Percentiles rank a stretch among this genome's conserved stretches.
Evolutionary conservation across 2,888 invertebrate species (phyloP).

Genomic region (Folsomia manolachei): DNA sequence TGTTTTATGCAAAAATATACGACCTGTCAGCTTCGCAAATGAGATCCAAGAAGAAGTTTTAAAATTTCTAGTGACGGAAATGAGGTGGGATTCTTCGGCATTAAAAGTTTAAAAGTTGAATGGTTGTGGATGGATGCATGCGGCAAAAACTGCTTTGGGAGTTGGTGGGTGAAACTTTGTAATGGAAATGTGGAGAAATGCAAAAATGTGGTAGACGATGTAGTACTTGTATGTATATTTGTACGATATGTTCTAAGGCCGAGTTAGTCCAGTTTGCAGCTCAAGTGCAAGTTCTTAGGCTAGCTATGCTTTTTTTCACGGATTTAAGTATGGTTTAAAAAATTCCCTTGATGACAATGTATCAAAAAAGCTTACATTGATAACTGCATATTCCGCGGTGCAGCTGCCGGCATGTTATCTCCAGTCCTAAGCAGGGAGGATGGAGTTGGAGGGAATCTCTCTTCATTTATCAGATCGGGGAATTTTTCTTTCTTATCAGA

Average conservation of each 20-base stretch:
- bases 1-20: constrained; percentile 7
- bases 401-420: neutral
- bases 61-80: constrained; percentile 5
- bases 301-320: too few species aligned
- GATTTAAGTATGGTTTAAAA: too few species aligned
- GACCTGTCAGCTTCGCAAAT: neutral
- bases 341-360: too few species aligned
- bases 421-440: too few species aligned
- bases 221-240: too few species aligned
- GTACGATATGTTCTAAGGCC: too few species aligned
- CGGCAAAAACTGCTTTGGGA: neutral
- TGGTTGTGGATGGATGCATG: neutral
- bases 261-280: too few species aligned
- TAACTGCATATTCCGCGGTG: too few species aligned
- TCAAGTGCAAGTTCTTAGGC: too few species aligned
- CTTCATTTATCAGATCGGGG: neutral
- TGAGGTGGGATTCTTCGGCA: neutral
- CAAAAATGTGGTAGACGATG: neutral
- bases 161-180: neutral
- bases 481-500: neutral
- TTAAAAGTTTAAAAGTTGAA: constrained; percentile 2
- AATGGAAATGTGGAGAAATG: neutral
- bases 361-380: too few species aligned
- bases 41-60: constrained; percentile 2
- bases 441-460: too few species aligned